Conservation (phyloP, 2,113 vertebrate genomes). For the Apus apus region DNA sequence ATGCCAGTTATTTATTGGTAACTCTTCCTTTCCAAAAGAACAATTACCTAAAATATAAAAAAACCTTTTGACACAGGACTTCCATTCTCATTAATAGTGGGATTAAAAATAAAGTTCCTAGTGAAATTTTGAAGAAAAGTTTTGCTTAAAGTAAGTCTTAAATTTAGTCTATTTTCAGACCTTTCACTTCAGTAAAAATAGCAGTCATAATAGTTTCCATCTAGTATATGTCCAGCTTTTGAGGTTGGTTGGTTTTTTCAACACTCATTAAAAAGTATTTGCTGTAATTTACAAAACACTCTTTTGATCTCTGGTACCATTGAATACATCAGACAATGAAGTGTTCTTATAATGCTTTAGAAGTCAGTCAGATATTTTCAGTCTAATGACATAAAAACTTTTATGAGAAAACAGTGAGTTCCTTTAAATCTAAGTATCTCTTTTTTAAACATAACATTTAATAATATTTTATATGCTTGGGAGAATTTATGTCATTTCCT, state of each 20-base stretch:
- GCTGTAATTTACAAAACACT: neutral
- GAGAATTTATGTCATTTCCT: neutral
- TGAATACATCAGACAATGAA: neutral
- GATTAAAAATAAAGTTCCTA: neutral
- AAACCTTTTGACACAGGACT: neutral
- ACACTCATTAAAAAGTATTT: neutral
- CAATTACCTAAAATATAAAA: neutral
- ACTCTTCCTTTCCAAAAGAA: neutral
- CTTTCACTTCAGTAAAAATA: neutral
- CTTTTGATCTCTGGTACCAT: neutral
- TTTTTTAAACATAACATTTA: neutral
- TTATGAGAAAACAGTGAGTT: neutral
- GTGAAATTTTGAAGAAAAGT: neutral
- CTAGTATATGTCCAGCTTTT: neutral
- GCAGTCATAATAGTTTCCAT: neutral
- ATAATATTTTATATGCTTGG: neutral
- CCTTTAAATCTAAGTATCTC: neutral
- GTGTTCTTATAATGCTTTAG: neutral
- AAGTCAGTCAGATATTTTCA: neutral
- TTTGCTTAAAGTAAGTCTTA: neutral
- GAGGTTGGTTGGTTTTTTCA: neutral
- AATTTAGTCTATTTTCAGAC: neutral
- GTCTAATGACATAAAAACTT: neutral
- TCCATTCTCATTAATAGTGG: neutral
- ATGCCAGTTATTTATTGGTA: neutral